Evolutionary conservation across 2,888 invertebrate genomes (phyloP), one percentile per base, ranked within the genome.

Genomic region (Acronicta alni): DNA sequence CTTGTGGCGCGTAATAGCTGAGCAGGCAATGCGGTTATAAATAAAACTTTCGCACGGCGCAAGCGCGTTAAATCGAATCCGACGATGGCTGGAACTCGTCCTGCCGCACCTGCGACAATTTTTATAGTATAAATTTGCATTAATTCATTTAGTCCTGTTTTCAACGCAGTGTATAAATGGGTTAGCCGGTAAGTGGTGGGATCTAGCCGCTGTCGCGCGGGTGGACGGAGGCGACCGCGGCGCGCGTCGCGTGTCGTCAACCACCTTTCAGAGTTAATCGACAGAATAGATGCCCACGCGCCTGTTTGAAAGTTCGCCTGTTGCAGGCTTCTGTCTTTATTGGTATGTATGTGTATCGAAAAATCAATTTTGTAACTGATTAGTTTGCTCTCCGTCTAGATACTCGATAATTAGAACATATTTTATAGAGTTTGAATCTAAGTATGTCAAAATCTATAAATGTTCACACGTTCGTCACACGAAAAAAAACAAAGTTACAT

Each of bases 71-170:
- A 93, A 92, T 91, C 92, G 93, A 89, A 91, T 88, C 89, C 89
- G 84, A 85, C 88, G 88, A 88, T 88, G 88, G 87, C 82, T 91
- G 90, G 89, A 93, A 94, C 93, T 89, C 87, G 94, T 93, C 93
- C 83, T 77, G 62, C 76, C 84, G 92, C 94, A 94, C 94, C 94
- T 94, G 94, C 93, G 93, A 94, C 93, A 93, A 92, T 93, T 94
- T 94, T 93, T 93, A 94, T 92, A 90, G 94, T 93, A 93, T 94
- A 93, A 89, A 93, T 94, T 94, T 92, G 90, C 93, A 93, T 94
- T 92, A 93, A 94, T 93, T 93, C 92, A 93, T 93, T 93, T 93
- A 90, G 89, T 91, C 91, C 92, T 92, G 92, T 93, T 93, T 91
- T 89, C 89, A 91, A 85, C 86, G 88, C 76, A 67, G 81, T 81